Evolutionary conservation across 2,113 vertebrate species (phyloP), one percentile per base, ranked within the genome.

Genomic region (Mixornis gularis): DNA sequence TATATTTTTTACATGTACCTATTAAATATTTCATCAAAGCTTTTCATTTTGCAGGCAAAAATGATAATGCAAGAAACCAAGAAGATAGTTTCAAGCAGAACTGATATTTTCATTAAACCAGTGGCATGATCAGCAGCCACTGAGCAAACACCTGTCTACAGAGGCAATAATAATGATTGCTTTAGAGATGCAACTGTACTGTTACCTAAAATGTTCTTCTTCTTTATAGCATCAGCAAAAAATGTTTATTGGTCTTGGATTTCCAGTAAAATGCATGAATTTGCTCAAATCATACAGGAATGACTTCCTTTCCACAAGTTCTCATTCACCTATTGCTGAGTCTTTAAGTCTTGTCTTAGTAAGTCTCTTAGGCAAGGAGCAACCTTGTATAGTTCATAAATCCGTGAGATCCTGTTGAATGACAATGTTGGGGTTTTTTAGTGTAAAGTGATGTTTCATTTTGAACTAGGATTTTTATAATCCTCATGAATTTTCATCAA

Each of bases 1-100:
- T 19, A 7, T 25, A 25, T 72, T 74, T 72, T 53, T 32, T 6
- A 21, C 40, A 51, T 20, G 12, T 34, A 60, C 22, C 25, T 71
- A 49, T 76, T 94, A 89, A 79, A 84, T 79, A 79, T 81, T 89
- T 89, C 34, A 92, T 84, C 58, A 78, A 86, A 84, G 53, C 66
- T 79, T 93, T 94, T 91, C 10, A 62, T 74, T 25, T 69, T 65
- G 14, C 49, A 76, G 62, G 25, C 27, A 92, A 88, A 92, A 85
- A 64, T 29, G 26, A 32, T 48, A 86, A 89, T 51, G 32, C 38
- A 79, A 69, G 53, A 69, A 89, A 79, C 34, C 18, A 70, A 71
- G 46, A 76, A 51, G 26, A 52, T 1, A 53, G 40, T 79, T 95
- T 86, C 40, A 79, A 79, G 55, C 41, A 82, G 66, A 88, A 89